These are phyloP conservation scores for Ostrea denselamellosa DNA, from an alignment of 1,140 invertebrate genomes.

Conservation along the genomic window DNA sequence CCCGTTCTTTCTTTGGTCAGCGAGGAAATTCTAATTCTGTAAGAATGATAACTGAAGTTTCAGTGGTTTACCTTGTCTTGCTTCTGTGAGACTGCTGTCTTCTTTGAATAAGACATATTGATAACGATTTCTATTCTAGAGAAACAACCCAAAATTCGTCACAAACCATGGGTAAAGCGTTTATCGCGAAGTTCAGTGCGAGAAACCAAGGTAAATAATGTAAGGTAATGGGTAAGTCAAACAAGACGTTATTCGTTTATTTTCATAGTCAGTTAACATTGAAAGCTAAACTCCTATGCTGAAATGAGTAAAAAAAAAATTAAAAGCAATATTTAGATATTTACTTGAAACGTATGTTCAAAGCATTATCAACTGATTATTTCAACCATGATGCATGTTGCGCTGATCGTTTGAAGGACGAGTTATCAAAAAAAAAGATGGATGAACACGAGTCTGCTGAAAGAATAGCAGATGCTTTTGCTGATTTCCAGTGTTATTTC, in stretches of 20 bases:
- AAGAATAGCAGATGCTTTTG: conserved; percentile 61
- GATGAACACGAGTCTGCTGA: conserved; percentile 32
- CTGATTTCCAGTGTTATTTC: conserved; percentile 69
- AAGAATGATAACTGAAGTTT: not conserved
- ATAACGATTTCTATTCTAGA: not conserved
- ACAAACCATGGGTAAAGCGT: not conserved
- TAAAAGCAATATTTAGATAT: not conserved
- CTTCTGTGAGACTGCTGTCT: not conserved
- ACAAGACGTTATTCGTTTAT: not conserved
- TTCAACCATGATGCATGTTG: not conserved
- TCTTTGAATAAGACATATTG: conserved; percentile 18
- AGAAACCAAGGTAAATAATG: conserved; percentile 34
- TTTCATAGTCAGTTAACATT: not conserved
- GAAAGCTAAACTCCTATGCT: not conserved
- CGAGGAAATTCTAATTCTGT: not conserved
- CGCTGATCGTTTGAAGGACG: not conserved
- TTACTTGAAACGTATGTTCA: not conserved
- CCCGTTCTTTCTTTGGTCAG: too few species aligned
- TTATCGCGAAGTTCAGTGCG: not conserved
- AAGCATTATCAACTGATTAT: not conserved
- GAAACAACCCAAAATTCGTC: not conserved
- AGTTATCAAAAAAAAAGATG: not conserved
- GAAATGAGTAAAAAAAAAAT: too few species aligned
- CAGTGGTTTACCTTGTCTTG: not conserved
- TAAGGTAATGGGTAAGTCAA: not conserved